A percentile compares a stretch with the other conserved stretches of the same genome.
These are phyloP conservation scores for Rhinolophus ferrumequinum DNA, from an alignment of 2,113 vertebrate species.

Conservation along the genomic window DNA sequence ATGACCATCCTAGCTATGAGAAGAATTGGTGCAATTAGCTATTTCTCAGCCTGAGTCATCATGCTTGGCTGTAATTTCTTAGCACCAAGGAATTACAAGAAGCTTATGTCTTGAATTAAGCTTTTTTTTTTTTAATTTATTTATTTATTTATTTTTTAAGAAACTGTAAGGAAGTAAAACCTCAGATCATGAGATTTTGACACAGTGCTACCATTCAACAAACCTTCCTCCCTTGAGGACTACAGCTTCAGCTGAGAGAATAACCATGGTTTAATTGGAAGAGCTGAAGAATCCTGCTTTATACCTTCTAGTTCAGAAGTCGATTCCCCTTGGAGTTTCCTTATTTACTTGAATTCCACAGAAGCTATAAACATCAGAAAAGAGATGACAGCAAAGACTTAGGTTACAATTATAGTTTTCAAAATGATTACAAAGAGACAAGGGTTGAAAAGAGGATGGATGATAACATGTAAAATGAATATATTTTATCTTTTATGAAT, in stretches of 20 bases:
- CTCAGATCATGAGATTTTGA: not conserved
- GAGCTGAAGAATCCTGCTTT: slow-evolving; percentile 3
- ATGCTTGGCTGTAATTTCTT: not conserved
- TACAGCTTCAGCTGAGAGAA: not conserved
- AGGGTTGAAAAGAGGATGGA: slow-evolving; percentile 40
- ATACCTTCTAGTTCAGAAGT: slow-evolving; percentile 9
- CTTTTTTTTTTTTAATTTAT: not conserved
- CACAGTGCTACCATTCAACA: not conserved
- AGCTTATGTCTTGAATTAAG: not conserved
- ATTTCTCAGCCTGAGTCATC: not conserved
- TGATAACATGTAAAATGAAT: not conserved
- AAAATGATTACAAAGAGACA: not conserved
- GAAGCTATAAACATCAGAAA: slow-evolving; percentile 34
- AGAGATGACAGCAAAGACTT: not conserved
- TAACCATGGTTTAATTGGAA: not conserved
- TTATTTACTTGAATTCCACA: slow-evolving; percentile 40
- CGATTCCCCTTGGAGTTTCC: not conserved
- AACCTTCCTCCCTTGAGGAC: not conserved
- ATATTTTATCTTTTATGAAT: slow-evolving; percentile 58
- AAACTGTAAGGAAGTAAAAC: not conserved
- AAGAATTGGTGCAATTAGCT: not conserved
- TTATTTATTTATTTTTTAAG: too few relatives aligned
- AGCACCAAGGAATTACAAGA: not conserved
- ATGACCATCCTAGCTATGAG: not conserved
- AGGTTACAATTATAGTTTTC: not conserved